A percentile compares a stretch with the other conserved stretches of the same genome.
phyloP scores from a whole-genome alignment of 2,113 vertebrate genomes.

The Dicentrarchus labrax region DNA sequence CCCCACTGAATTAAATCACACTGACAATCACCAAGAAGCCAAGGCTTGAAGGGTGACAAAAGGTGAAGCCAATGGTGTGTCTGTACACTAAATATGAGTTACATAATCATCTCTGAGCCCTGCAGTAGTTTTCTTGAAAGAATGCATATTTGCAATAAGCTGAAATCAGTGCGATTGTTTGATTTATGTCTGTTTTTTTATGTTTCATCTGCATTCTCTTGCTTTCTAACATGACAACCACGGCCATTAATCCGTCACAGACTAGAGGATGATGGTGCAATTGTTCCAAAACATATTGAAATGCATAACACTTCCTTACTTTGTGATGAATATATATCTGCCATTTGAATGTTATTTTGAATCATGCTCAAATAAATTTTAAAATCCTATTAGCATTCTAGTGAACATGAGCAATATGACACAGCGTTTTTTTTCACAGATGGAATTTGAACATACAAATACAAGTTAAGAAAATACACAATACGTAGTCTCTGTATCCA shows the following conservation, averaged over 20 bases:
- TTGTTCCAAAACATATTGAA: no score
- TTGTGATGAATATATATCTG: neutral
- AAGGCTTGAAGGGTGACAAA: constrained; percentile 31
- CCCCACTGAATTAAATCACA: constrained; percentile 70
- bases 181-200: neutral
- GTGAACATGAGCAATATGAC: neutral
- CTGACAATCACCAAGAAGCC: constrained; percentile 46
- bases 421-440: neutral
- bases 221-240: neutral
- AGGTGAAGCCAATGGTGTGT: constrained; percentile 32
- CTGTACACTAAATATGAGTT: constrained; percentile 17
- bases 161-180: no score
- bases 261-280: no score
- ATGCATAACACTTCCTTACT: no score
- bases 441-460: neutral
- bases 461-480: neutral
- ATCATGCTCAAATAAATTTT: neutral
- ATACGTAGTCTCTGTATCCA: neutral
- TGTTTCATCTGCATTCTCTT: neutral
- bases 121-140: neutral
- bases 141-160: no score
- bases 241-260: neutral
- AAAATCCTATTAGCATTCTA: neutral
- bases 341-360: neutral
- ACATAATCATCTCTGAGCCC: constrained; percentile 16